Conservation (phyloP, 92 coral and sea anemone species). For the Parazoanthus swiftii region DNA sequence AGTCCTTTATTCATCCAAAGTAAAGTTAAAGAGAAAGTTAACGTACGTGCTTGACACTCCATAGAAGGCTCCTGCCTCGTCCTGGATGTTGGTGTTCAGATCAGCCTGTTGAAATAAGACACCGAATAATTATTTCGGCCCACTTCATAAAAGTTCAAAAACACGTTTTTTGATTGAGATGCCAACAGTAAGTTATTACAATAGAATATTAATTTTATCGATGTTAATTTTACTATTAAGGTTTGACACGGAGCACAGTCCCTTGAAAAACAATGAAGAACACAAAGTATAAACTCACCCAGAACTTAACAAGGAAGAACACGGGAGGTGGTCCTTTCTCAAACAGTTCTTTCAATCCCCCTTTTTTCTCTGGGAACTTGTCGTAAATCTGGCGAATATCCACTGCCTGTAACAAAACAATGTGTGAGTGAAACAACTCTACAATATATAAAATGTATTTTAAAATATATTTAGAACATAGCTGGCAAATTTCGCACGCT, state of each 20-base stretch:
- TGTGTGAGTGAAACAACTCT: background rate
- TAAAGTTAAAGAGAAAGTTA: background rate
- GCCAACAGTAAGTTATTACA: background rate
- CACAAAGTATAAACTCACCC: slow-evolving; percentile 68
- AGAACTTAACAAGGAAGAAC: slow-evolving; percentile 95
- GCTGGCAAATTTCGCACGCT: too few relatives aligned
- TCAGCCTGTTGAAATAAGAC: slow-evolving; percentile 68
- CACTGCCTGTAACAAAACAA: slow-evolving; percentile 71
- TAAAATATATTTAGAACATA: too few relatives aligned
- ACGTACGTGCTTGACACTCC: slow-evolving; percentile 99
- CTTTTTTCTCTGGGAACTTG: slow-evolving; percentile 99
- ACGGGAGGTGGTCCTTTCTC: slow-evolving; percentile 98
- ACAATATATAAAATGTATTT: background rate
- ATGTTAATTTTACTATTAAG: background rate
- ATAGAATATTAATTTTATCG: background rate
- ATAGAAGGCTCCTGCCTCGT: slow-evolving; percentile 96
- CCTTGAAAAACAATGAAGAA: background rate
- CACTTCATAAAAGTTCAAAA: too few relatives aligned
- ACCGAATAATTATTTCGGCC: background rate
- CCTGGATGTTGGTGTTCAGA: slow-evolving; percentile 94
- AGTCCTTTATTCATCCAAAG: background rate
- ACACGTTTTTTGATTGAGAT: too few relatives aligned
- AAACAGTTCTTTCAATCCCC: slow-evolving; percentile 93
- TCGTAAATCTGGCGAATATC: slow-evolving; percentile 98
- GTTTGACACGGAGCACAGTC: background rate